phyloP scores from a whole-genome alignment of 53 echinoderm and acorn worm species.

The Pentamera pediparva region DNA sequence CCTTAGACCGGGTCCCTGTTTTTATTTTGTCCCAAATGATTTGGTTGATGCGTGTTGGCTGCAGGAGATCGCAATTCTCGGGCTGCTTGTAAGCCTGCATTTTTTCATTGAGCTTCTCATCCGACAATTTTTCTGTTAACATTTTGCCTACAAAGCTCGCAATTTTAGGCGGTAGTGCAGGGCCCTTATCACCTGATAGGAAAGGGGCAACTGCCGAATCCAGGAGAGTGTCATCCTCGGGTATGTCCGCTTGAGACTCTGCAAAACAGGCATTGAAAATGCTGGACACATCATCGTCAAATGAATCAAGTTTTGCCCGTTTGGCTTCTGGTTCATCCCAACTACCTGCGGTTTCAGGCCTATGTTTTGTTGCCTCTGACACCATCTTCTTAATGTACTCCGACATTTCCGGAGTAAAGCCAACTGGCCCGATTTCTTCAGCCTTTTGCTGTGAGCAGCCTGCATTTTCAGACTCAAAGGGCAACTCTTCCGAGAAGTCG shows the following conservation, averaged over 20 bases:
- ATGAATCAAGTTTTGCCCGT: conserved; percentile 2
- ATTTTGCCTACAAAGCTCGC: neutral
- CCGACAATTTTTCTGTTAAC: conserved; percentile 12
- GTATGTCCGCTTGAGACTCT: neutral
- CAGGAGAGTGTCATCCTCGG: conserved; percentile 6
- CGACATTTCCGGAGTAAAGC: conserved; percentile 14
- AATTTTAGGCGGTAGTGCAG: conserved; percentile 24
- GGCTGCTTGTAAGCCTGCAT: conserved; percentile 3
- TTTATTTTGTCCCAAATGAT: conserved; percentile 21
- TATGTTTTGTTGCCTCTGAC: conserved; percentile 1
- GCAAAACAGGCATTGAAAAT: conserved; percentile 18
- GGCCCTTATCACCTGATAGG: neutral
- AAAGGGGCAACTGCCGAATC: conserved; percentile 9
- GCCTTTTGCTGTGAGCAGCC: neutral
- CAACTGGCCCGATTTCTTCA: neutral
- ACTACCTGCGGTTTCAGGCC: conserved; percentile 2
- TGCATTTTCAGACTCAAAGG: conserved; percentile 10
- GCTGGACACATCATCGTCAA: conserved; percentile 5
- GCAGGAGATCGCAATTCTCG: conserved; percentile 11
- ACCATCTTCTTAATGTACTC: neutral
- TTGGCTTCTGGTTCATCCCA: neutral
- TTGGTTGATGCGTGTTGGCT: conserved; percentile 13
- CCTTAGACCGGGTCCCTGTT: conserved; percentile 12
- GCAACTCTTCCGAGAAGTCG: conserved; percentile 4
- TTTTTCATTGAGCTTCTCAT: conserved; percentile 2